phyloP scores from a whole-genome alignment of 1,140 invertebrate genomes.

The Diorhabda sublineata region DNA sequence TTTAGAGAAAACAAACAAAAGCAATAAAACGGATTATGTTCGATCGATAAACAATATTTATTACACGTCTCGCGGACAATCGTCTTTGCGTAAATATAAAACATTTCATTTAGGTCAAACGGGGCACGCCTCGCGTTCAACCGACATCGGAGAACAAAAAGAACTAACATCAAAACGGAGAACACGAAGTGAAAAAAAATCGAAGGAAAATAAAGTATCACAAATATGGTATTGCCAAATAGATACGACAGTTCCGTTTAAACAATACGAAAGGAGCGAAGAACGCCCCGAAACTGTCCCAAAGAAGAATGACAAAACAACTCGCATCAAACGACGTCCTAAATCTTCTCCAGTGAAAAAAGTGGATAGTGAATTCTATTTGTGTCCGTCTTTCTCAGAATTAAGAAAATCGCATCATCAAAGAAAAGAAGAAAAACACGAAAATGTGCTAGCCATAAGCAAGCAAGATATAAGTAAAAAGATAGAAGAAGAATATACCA shows the following conservation, averaged over 20 bases:
- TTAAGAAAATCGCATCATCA: too few relatives aligned
- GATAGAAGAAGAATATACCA: not conserved
- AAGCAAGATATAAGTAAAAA: not conserved
- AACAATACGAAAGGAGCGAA: not conserved
- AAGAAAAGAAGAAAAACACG: too few relatives aligned
- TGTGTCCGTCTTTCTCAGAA: too few relatives aligned
- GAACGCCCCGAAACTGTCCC: not conserved
- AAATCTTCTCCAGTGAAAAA: not conserved
- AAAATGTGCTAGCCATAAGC: too few relatives aligned
- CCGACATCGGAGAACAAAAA: not conserved
- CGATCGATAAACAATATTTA: not conserved
- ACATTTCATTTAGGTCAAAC: slow-evolving; percentile 10
- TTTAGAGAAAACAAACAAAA: not conserved
- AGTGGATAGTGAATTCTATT: too few relatives aligned
- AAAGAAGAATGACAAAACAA: not conserved
- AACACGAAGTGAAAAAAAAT: not conserved
- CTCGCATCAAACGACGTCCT: not conserved
- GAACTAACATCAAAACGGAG: not conserved
- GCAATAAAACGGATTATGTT: not conserved
- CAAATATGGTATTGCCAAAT: slow-evolving; percentile 6
- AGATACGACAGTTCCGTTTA: slow-evolving; percentile 2
- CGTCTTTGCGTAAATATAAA: slow-evolving; percentile 7
- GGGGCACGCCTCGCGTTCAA: not conserved
- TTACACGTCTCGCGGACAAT: not conserved
- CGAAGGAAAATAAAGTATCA: slow-evolving; percentile 1